A percentile compares a stretch with the other conserved stretches of the same genome.
Conservation (phyloP, 2,113 vertebrate genomes). For the Hydrochoerus hydrochaeris region DNA sequence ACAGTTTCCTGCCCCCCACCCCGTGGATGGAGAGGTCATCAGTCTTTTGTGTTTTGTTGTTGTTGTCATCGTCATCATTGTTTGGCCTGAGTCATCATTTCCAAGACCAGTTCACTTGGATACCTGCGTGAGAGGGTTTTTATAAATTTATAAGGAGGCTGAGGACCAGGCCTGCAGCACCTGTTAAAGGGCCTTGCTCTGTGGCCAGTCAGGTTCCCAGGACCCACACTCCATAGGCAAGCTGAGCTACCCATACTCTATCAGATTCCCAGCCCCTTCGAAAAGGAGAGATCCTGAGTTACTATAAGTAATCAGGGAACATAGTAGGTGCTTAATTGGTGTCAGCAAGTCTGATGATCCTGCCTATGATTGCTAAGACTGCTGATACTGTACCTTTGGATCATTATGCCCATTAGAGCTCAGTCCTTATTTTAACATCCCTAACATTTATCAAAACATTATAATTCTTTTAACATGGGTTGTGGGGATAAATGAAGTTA, state of each 20-base stretch:
- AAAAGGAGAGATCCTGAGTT: not conserved
- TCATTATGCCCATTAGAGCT: not conserved
- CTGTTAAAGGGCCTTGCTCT: not conserved
- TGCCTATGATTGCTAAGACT: not conserved
- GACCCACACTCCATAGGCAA: fast-evolving
- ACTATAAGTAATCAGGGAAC: too few species aligned
- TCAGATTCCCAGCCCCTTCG: not conserved
- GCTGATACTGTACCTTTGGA: not conserved
- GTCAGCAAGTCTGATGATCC: not conserved
- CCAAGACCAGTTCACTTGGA: conserved; percentile 3
- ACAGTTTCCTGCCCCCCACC: not conserved
- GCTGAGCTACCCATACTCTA: fast-evolving
- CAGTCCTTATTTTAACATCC: not conserved
- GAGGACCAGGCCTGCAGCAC: not conserved
- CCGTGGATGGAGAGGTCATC: not conserved
- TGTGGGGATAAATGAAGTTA: not conserved
- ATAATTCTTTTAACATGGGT: not conserved
- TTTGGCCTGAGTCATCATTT: conserved; percentile 41
- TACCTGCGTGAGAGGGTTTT: not conserved
- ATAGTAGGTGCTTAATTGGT: not conserved
- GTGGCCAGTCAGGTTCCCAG: not conserved
- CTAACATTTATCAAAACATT: not conserved
- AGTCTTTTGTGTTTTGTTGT: not conserved
- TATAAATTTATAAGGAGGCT: not conserved
- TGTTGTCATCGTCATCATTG: not conserved